Evolutionary conservation across 2,113 vertebrate species (phyloP).

Genomic region (Xiphias gladius): DNA sequence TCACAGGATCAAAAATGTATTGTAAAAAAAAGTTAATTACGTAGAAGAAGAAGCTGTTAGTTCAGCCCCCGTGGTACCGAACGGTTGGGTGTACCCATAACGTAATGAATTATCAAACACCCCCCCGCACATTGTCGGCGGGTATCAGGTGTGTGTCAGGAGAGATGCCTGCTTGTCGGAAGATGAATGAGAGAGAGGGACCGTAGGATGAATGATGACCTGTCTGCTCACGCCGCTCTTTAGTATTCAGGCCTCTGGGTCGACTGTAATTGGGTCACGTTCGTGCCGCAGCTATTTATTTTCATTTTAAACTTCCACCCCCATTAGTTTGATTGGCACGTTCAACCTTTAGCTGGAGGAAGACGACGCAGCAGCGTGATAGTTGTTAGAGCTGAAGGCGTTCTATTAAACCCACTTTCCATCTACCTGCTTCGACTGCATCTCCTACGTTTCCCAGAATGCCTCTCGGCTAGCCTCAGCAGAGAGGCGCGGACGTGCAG

Average conservation of each 20-base stretch:
- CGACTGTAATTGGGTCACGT: neutral
- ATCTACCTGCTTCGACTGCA: neutral
- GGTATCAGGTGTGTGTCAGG: neutral
- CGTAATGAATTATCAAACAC: no score
- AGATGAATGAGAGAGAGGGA: slow-evolving; percentile 11
- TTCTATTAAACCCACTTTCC: neutral
- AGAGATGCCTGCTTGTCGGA: neutral
- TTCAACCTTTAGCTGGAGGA: slow-evolving; percentile 17
- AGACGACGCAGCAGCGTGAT: neutral
- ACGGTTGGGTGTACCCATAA: no score
- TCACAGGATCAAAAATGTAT: no score
- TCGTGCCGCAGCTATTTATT: neutral
- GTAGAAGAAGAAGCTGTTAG: no score
- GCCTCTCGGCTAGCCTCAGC: neutral
- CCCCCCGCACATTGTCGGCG: neutral
- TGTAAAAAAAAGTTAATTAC: no score
- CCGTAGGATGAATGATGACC: slow-evolving; percentile 19
- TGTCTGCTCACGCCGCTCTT: slow-evolving; percentile 11
- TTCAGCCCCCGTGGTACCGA: no score
- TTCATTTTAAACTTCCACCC: slow-evolving; percentile 24
- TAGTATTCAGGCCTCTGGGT: slow-evolving; percentile 3
- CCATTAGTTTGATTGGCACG: slow-evolving; percentile 24
- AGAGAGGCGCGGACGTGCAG: no score
- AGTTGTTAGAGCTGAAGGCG: neutral
- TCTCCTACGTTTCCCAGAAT: slow-evolving; percentile 6